These are phyloP conservation scores for Peribatodes rhomboidaria DNA, from an alignment of 2,888 invertebrate genomes.

Conservation along the genomic window DNA sequence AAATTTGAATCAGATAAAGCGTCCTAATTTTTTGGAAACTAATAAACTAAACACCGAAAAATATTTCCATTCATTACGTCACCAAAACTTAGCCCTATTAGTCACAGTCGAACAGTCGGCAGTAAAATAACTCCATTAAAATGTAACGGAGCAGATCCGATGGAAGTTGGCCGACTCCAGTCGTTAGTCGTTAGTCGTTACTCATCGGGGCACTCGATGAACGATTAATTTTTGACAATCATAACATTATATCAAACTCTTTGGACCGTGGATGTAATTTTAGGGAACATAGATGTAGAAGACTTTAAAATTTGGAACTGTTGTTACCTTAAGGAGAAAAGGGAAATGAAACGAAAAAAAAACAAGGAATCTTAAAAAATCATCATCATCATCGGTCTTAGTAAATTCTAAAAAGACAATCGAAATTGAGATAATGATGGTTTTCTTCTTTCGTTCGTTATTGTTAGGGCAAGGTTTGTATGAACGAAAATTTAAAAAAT, in stretches of 20 bases:
- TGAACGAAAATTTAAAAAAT: too few relatives aligned
- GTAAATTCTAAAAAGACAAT: too few relatives aligned
- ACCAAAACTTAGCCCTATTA: constrained; percentile 46
- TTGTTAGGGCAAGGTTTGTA: too few relatives aligned
- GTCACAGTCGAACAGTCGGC: constrained; percentile 46
- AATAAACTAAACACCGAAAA: background rate
- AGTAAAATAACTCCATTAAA: constrained; percentile 70
- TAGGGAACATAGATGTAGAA: constrained; percentile 36
- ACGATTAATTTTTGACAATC: constrained; percentile 73
- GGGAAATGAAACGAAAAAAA: too few relatives aligned
- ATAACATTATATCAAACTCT: constrained; percentile 66
- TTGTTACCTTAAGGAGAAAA: too few relatives aligned
- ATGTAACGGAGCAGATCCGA: constrained; percentile 72
- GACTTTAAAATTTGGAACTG: background rate
- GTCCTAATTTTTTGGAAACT: background rate
- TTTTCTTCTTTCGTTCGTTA: too few relatives aligned
- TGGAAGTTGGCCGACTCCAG: constrained; percentile 55
- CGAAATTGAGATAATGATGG: too few relatives aligned
- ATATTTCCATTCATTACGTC: constrained; percentile 26
- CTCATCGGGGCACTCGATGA: constrained; percentile 54
- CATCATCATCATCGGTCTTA: too few relatives aligned
- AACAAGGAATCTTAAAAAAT: too few relatives aligned
- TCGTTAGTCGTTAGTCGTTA: constrained; percentile 32
- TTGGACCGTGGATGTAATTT: constrained; percentile 37
- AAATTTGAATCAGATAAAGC: too few relatives aligned